Conservation (phyloP, 2,888 invertebrate species). For the Polyommatus iphigenia region DNA sequence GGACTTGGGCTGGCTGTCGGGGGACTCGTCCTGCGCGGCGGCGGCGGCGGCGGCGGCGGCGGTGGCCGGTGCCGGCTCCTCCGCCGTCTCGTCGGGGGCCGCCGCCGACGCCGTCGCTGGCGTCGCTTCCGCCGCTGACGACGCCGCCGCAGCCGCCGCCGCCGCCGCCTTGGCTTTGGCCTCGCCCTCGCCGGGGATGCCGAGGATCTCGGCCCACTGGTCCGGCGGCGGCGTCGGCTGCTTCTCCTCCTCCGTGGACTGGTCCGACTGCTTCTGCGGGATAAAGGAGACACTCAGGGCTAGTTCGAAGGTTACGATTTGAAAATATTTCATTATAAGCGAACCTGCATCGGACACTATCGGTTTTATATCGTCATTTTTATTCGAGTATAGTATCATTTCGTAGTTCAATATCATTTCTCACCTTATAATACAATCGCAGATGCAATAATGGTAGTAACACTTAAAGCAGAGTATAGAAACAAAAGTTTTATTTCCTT, state of each 20-base stretch:
- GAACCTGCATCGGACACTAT: constrained; percentile 68
- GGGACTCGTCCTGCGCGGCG: constrained; percentile 40
- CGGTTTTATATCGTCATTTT: constrained; percentile 21
- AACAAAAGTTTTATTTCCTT: not conserved
- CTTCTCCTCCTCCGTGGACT: constrained; percentile 59
- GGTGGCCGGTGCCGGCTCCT: constrained; percentile 40
- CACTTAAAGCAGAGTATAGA: not conserved
- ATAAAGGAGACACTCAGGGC: constrained; percentile 44
- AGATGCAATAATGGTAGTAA: constrained; percentile 25
- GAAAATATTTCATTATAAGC: constrained; percentile 35
- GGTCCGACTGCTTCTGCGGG: constrained; percentile 47
- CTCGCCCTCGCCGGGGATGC: constrained; percentile 63
- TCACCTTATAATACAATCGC: constrained; percentile 1
- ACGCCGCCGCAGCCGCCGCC: constrained; percentile 38
- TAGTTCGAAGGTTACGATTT: not conserved
- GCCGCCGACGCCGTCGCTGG: constrained; percentile 37
- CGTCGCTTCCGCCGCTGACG: constrained; percentile 39
- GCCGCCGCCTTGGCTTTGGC: constrained; percentile 42
- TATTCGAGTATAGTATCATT: not conserved
- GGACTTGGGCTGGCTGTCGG: constrained; percentile 43
- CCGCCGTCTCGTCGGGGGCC: constrained; percentile 48
- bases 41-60: constrained; percentile 41
- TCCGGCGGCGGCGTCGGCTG: constrained; percentile 74
- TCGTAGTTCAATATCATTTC: not conserved
- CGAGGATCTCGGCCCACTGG: constrained; percentile 74